Evolutionary conservation across 2,113 vertebrate species (phyloP).

Genomic region (Odobenus rosmarus): DNA sequence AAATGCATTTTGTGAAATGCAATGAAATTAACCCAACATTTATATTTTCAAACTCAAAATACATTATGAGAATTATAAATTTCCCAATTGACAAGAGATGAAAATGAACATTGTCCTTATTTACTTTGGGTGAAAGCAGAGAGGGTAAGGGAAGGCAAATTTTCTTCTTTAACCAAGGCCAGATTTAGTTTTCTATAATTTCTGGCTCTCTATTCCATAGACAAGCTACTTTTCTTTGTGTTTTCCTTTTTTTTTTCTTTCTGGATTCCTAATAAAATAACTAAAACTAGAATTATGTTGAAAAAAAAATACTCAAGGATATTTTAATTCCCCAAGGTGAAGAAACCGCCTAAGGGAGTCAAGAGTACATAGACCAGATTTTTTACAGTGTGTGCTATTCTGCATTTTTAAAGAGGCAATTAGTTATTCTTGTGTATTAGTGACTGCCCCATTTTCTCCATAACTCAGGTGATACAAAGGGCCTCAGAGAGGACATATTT

Average conservation of each 20-base stretch:
- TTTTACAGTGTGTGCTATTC: constrained; percentile 31
- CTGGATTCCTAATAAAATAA: constrained; percentile 58
- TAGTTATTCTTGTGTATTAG: constrained; percentile 69
- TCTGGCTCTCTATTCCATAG: not conserved
- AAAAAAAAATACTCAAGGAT: not conserved
- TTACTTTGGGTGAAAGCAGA: constrained; percentile 15
- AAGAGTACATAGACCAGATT: not conserved
- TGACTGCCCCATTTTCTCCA: constrained; percentile 67
- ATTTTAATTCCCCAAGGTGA: constrained; percentile 68
- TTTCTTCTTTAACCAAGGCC: not conserved
- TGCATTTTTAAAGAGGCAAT: constrained; percentile 61
- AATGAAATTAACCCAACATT: constrained; percentile 64
- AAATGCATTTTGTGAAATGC: constrained; percentile 51
- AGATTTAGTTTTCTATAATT: constrained; percentile 14
- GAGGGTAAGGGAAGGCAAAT: not conserved
- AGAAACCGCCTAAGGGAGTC: constrained; percentile 56
- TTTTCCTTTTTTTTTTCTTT: not conserved
- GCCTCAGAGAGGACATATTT: constrained; percentile 27
- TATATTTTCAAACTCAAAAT: constrained; percentile 46
- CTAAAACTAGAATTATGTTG: constrained; percentile 49
- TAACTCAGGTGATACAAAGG: constrained; percentile 43
- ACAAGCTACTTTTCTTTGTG: not conserved
- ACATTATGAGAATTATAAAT: constrained; percentile 56
- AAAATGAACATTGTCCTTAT: constrained; percentile 38
- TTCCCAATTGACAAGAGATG: constrained; percentile 12